These are phyloP conservation scores for Epinotia brunnichana DNA, from an alignment of 2,888 invertebrate species.

Conservation along the genomic window DNA sequence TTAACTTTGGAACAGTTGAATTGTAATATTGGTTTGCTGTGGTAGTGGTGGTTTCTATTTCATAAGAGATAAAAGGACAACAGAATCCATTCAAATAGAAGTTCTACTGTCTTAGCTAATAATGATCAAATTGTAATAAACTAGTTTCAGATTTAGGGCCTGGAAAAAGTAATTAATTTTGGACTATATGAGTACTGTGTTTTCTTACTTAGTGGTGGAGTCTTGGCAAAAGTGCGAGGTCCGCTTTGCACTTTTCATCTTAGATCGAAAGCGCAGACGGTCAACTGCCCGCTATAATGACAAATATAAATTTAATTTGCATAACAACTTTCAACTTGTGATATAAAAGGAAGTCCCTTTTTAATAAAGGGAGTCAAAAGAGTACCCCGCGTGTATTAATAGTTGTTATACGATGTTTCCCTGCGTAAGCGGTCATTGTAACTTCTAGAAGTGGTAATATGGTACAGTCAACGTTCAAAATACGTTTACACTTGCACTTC, in stretches of 20 bases:
- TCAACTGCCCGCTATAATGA: neutral
- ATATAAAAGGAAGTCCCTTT: neutral
- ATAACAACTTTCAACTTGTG: neutral
- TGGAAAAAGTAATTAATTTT: too few species aligned
- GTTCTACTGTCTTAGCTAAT: neutral
- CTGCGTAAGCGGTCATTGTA: neutral
- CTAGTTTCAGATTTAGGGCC: too few species aligned
- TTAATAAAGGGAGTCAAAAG: neutral
- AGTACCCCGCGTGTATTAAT: neutral
- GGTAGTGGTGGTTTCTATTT: too few species aligned
- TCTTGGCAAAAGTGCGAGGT: neutral
- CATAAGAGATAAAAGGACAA: too few species aligned
- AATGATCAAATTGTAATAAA: neutral
- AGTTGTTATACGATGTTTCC: neutral
- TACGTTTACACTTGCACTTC: too few species aligned
- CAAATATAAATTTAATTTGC: neutral
- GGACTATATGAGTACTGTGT: neutral
- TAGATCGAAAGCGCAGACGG: neutral
- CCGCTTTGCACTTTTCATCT: neutral
- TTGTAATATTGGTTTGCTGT: too few species aligned
- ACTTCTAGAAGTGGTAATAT: neutral
- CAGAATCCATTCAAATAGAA: too few species aligned
- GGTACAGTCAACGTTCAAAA: neutral
- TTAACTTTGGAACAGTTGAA: too few species aligned
- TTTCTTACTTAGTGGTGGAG: slow-evolving; percentile 9